Evolutionary conservation across 1,140 invertebrate species (phyloP).

Genomic region (Dreissena polymorpha): DNA sequence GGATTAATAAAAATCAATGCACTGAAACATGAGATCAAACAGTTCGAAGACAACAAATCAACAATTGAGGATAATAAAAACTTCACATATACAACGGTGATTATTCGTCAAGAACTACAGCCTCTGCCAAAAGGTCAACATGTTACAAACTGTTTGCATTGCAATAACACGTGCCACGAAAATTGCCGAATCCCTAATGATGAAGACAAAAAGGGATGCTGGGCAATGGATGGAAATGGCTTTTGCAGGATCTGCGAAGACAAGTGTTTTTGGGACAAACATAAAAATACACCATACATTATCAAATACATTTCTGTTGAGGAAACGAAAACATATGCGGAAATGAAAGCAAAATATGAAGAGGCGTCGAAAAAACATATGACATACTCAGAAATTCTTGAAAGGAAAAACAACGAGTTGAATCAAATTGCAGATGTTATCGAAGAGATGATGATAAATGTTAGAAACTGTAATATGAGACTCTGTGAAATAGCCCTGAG

Average conservation of each 20-base stretch:
- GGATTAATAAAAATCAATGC: conserved; percentile 30
- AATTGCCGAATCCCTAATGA: conserved; percentile 11
- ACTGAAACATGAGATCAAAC: conserved; percentile 5
- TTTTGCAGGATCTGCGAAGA: conserved; percentile 17
- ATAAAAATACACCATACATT: conserved; percentile 29
- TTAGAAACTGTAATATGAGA: background rate
- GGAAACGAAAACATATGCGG: conserved; percentile 2
- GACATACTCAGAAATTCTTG: background rate
- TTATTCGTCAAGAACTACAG: background rate
- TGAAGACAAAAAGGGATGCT: background rate
- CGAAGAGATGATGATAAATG: background rate
- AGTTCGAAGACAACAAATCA: conserved; percentile 22
- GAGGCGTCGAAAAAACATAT: background rate
- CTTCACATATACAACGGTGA: conserved; percentile 23
- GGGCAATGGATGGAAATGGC: conserved; percentile 3
- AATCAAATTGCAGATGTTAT: background rate
- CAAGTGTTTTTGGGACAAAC: conserved; percentile 29
- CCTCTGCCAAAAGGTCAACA: conserved; percentile 21
- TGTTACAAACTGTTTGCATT: conserved; percentile 52
- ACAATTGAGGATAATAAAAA: conserved; percentile 50
- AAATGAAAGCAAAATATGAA: conserved; percentile 22
- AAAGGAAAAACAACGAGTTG: background rate
- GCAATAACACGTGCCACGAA: conserved; percentile 53
- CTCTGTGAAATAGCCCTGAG: conserved; percentile 7
- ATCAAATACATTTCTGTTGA: background rate